Conservation (phyloP, 2,797 vertebrate species). For the Sebastes oblongus region DNA sequence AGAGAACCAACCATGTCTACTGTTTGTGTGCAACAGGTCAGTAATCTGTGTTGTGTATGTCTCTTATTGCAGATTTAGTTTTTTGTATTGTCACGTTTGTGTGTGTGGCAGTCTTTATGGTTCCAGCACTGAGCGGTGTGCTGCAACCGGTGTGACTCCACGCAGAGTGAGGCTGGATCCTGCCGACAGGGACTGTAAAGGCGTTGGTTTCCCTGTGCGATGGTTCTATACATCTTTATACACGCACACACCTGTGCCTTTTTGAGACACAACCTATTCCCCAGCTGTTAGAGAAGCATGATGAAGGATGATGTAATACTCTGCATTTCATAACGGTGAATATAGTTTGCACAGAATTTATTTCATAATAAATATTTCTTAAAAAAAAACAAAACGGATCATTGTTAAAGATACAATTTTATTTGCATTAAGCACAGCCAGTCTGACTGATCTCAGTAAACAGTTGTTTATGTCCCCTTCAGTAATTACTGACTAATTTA, state of each 20-base stretch:
- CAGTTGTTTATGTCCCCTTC: too few species aligned
- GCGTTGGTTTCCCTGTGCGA: constrained; percentile 77
- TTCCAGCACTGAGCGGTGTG: constrained; percentile 74
- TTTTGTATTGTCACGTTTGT: not conserved
- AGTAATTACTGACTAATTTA: not conserved
- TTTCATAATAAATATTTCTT: not conserved
- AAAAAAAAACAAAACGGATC: not conserved
- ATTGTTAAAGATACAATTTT: not conserved
- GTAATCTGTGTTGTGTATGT: constrained; percentile 10
- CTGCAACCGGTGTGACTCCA: constrained; percentile 52
- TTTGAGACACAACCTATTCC: not conserved
- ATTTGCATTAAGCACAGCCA: not conserved
- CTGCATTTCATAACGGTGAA: not conserved
- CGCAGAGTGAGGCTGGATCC: constrained; percentile 77
- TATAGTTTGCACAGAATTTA: not conserved
- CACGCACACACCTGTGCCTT: not conserved
- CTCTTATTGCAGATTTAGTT: not conserved
- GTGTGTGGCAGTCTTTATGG: constrained; percentile 64
- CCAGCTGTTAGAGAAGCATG: not conserved
- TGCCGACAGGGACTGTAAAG: constrained; percentile 81
- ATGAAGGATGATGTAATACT: not conserved
- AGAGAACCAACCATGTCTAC: constrained; percentile 96
- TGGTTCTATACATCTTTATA: constrained; percentile 73
- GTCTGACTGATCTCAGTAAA: not conserved
- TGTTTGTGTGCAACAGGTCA: constrained; percentile 97